A percentile compares a stretch with the other conserved stretches of the same genome.
Conservation (phyloP, 2,797 vertebrate species). For the Thaleichthys pacificus region DNA sequence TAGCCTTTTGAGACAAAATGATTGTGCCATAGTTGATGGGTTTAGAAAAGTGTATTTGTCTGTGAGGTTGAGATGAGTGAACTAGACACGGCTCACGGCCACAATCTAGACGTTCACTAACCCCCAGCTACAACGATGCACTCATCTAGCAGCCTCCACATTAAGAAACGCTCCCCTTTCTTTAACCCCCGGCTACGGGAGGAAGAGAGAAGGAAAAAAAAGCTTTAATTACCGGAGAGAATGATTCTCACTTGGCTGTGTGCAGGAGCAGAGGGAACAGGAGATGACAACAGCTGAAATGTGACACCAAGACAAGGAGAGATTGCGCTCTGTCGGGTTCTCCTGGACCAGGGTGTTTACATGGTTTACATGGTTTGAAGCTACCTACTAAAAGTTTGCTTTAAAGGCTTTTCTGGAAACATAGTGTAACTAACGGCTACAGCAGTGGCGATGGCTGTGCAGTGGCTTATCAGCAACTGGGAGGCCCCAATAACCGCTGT, state of each 20-base stretch:
- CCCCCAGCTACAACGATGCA: slow-evolving; percentile 19
- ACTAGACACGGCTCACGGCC: slow-evolving; percentile 19
- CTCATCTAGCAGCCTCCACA: slow-evolving; percentile 23
- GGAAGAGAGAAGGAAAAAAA: not conserved
- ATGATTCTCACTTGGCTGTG: slow-evolving; percentile 23
- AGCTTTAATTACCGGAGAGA: slow-evolving; percentile 33
- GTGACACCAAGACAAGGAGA: slow-evolving; percentile 12
- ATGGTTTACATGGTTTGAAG: not conserved
- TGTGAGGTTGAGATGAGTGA: slow-evolving; percentile 27
- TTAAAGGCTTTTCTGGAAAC: not conserved
- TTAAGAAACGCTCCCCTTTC: slow-evolving; percentile 14
- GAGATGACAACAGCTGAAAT: slow-evolving; percentile 17
- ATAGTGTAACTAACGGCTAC: slow-evolving; percentile 9
- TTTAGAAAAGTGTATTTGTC: slow-evolving; percentile 9
- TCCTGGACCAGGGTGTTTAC: not conserved
- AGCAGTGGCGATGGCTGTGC: slow-evolving; percentile 1
- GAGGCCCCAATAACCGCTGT: slow-evolving; percentile 2
- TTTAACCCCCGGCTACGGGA: slow-evolving; percentile 26
- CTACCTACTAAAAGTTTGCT: not conserved
- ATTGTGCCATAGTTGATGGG: not conserved
- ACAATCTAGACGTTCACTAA: slow-evolving; percentile 20
- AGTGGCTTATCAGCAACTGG: slow-evolving; percentile 22
- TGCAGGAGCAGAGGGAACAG: slow-evolving; percentile 18
- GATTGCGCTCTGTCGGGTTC: not conserved
- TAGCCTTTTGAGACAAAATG: slow-evolving; percentile 11